Percentiles rank a stretch among this genome's conserved stretches.
Conservation (phyloP, 2,797 vertebrate genomes). For the Percopsis omiscomaycus region DNA sequence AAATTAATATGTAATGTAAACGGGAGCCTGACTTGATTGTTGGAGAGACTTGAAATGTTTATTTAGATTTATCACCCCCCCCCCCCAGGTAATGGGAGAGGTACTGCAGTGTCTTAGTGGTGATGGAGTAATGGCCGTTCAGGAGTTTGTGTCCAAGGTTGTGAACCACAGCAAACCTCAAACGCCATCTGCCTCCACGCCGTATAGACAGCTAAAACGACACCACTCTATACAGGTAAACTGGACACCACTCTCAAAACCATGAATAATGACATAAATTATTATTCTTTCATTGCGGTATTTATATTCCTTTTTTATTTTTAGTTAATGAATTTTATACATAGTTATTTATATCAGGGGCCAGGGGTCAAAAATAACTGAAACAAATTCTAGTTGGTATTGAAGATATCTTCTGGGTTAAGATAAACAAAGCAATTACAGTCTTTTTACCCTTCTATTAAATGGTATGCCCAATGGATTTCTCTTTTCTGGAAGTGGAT, state of each 20-base stretch:
- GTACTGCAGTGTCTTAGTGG: constrained; percentile 75
- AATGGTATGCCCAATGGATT: too few species aligned
- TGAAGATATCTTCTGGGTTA: background rate
- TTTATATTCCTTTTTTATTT: too few species aligned
- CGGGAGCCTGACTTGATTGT: background rate
- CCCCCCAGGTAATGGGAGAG: constrained; percentile 81
- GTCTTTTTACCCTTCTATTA: too few species aligned
- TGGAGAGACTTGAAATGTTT: background rate
- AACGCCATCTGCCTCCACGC: constrained; percentile 87
- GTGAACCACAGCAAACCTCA: constrained; percentile 81
- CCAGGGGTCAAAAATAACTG: too few species aligned
- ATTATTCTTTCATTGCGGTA: too few species aligned
- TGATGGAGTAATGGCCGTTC: constrained; percentile 82
- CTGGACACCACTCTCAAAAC: background rate
- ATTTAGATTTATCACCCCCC: too few species aligned
- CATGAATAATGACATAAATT: too few species aligned
- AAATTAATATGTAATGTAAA: background rate
- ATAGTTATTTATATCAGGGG: too few species aligned
- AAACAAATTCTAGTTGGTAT: background rate
- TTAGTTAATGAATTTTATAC: too few species aligned
- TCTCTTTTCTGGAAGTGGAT: too few species aligned
- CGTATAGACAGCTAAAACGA: constrained; percentile 91
- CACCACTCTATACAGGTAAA: constrained; percentile 92
- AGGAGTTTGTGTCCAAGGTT: constrained; percentile 86
- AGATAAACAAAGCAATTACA: background rate